Percentiles rank a stretch among this genome's conserved stretches.
phyloP scores from a whole-genome alignment of 2,797 vertebrate genomes.

The Thalassophryne amazonica region DNA sequence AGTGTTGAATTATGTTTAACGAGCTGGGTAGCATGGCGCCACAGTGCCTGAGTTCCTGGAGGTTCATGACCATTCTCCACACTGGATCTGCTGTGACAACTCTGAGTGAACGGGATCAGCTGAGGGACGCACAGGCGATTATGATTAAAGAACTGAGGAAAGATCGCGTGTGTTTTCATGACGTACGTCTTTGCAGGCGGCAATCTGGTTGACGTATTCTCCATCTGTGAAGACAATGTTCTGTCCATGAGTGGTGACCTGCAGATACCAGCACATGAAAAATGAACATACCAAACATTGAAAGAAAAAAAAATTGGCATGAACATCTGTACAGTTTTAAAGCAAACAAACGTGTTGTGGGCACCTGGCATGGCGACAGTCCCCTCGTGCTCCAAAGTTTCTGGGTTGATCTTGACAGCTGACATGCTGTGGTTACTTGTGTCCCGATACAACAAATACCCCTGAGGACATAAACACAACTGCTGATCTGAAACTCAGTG shows the following conservation, averaged over 20 bases:
- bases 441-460: slow-evolving; percentile 94
- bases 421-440: slow-evolving; percentile 91
- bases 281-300: neutral
- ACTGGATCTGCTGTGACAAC: too few species aligned
- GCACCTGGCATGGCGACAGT: slow-evolving; percentile 93
- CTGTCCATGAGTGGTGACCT: slow-evolving; percentile 93
- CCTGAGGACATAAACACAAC: slow-evolving; percentile 68
- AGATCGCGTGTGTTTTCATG: too few species aligned
- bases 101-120: too few species aligned
- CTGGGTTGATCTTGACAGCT: slow-evolving; percentile 96
- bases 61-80: too few species aligned
- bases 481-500: neutral
- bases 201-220: slow-evolving; percentile 98
- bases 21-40: too few species aligned
- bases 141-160: neutral
- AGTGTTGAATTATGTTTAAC: too few species aligned
- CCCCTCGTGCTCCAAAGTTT: slow-evolving; percentile 95
- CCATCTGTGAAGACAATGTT: slow-evolving; percentile 98
- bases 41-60: too few species aligned
- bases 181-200: slow-evolving; percentile 97
- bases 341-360: neutral
- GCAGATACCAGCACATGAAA: slow-evolving; percentile 4
- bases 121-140: too few species aligned
- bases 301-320: neutral
- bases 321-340: neutral